Base-by-base conservation (phyloP, 2,113 vertebrate species). In the Lepus europaeus region DNA sequence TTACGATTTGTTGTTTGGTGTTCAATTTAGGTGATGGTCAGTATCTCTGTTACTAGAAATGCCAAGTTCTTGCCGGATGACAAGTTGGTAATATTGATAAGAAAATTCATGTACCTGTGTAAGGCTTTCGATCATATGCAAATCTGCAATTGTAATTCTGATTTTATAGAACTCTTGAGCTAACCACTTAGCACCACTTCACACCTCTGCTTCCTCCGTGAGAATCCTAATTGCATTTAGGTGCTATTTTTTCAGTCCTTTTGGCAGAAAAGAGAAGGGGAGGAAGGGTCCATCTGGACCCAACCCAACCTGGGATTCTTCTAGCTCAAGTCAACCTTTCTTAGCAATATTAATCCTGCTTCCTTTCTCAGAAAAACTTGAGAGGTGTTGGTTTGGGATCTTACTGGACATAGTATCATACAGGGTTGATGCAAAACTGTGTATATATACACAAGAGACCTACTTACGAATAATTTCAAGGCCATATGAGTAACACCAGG, bases 401-500 rank as follows among this genome's bases (percentile, higher is more conserved):
- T 53, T 74, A 36, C 6, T 25, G 23, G 51, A 76, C 29, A 74
- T 10, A 36, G 14, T 14, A 69, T 51, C 29, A 79, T 81, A 80
- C 10, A 45, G 61, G 72, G 72, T 36, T 92, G 14, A 76, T 51
- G 59, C n/a, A 39, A 86, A 84, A 70, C 49, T 56, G 11, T 53
- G 25, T 49, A 11, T 11, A 77, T 85, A 29, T 45, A 61, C 61
- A 53, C 87, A 49, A 77, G 36, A 69, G 63, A 90, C 14, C 13
- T 74, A 73, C n/a, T 87, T 77, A 51, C 45, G 63, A 61, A 39
- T 49, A 39, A 61, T 92, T 87, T 93, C 51, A n/a, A 91, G 69
- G 68, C 33, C 22, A 63, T 19, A 2, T 53, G 64, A 83, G 87
- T 29, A 31, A 14, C 29, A 68, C 25, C 17, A 79, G 20, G 63